These are phyloP conservation scores for Oncorhynchus keta DNA, from an alignment of 2,113 vertebrate species.

Conservation along the genomic window DNA sequence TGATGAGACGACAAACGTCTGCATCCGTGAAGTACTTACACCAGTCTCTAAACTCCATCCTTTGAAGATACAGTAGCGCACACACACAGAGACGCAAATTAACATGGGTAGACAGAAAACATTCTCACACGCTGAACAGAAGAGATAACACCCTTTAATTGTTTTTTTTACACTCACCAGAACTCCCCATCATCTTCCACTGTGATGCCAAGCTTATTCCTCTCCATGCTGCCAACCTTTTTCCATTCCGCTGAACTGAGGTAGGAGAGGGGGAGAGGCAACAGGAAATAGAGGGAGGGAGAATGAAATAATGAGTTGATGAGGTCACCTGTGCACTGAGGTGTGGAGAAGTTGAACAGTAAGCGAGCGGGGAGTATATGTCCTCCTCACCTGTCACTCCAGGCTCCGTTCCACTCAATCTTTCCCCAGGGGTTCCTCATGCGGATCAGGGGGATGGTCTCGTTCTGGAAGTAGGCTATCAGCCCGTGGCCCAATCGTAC, in stretches of 20 bases:
- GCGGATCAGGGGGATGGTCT: slow-evolving; percentile 87
- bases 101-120: too few relatives aligned
- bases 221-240: slow-evolving; percentile 81
- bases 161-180: slow-evolving; percentile 74
- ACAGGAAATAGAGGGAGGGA: not conserved
- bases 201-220: slow-evolving; percentile 80
- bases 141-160: not conserved
- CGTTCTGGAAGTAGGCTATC: slow-evolving; percentile 75
- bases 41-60: slow-evolving; percentile 94
- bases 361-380: not conserved
- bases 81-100: too few relatives aligned
- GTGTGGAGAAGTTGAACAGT: not conserved
- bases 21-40: slow-evolving; percentile 85
- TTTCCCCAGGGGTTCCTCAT: slow-evolving; percentile 94
- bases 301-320: not conserved
- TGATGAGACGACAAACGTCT: slow-evolving; percentile 87
- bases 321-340: not conserved
- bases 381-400: slow-evolving; percentile 87
- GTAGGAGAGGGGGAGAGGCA: too few relatives aligned
- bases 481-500: slow-evolving; percentile 81
- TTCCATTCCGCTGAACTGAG: slow-evolving; percentile 91
- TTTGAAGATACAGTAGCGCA: slow-evolving; percentile 40
- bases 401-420: slow-evolving; percentile 88
- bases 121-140: not conserved
- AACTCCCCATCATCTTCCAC: slow-evolving; percentile 93